Base-by-base conservation (phyloP, 2,888 invertebrate genomes). In the Palloptera scutellata region DNA sequence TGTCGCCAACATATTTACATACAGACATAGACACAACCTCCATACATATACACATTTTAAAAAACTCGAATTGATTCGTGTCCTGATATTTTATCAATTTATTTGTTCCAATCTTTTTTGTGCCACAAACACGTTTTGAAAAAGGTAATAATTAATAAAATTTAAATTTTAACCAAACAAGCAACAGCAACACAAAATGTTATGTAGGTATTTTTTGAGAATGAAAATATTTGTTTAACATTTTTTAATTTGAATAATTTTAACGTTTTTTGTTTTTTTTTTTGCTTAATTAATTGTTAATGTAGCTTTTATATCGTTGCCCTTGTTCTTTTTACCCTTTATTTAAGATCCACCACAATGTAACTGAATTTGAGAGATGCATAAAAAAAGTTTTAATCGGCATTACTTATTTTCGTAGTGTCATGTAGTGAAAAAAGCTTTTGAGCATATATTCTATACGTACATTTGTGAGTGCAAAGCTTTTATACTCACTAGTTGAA, bases 261-360 rank as follows among this genome's bases (percentile, higher is more conserved):
- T 59, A 30, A n/a, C 9, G 19, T 48, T 61, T 61, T 51, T 8
- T 19, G 42, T 59, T 59, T 43, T 10, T 41, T 20, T 61, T 48
- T 61, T 48, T 17, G 3, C n/a, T 40, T 55, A 55, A 55, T 40
- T n/a, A 57, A 42, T 17, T 42, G 42, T 57, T n/a, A 19, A 61
- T 30, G 30, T 6, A 30, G 30, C 6, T 30, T 30, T 30, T 4
- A 6, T 30, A 30, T 30, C 30, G 30, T 30, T 30, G 6, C 6
- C 30, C 30, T 6, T 30, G 2, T 30, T 30, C 6, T 30, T 30
- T 30, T 30, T 30, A 30, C 3, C 30, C 30, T 6, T 4, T 30
- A 30, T 30, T 30, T 6, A 30, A 30, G 30, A 4, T 30, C 30
- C 6, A 4, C 6, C 30, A 30, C 30, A 30, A 30, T 30, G 30